These are phyloP conservation scores for Spatulosminthurus flaviceps DNA, from an alignment of 2,888 invertebrate genomes.

Conservation along the genomic window DNA sequence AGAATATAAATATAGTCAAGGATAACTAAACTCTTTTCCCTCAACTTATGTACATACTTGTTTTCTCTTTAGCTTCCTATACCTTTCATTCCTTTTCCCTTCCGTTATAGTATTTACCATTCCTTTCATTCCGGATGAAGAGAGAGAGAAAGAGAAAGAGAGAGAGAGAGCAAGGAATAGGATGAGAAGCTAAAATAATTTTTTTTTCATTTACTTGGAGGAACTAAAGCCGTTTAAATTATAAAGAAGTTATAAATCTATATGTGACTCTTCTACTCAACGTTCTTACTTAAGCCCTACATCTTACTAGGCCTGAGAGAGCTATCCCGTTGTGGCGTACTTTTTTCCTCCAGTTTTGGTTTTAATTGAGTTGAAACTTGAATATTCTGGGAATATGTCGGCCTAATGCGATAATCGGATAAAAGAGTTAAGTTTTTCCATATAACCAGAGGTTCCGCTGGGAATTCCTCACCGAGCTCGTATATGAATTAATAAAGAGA, in stretches of 20 bases:
- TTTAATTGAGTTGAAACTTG: conserved; percentile 47
- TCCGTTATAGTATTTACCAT: background rate
- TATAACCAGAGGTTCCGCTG: conserved; percentile 33
- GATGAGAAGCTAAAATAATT: background rate
- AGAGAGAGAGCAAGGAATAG: background rate
- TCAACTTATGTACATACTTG: background rate
- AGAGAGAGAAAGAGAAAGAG: too few species aligned
- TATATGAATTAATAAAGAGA: conserved; percentile 34
- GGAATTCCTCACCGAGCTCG: conserved; percentile 15
- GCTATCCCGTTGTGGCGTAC: conserved; percentile 26
- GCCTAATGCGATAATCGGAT: conserved; percentile 47
- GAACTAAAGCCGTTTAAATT: background rate
- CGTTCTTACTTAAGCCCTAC: background rate
- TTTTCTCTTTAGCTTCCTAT: background rate
- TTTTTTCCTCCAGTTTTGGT: conserved; percentile 38
- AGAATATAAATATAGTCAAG: too few species aligned
- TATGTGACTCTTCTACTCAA: background rate
- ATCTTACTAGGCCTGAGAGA: background rate
- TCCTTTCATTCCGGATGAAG: too few species aligned
- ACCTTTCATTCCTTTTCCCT: background rate
- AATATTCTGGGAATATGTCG: conserved; percentile 43
- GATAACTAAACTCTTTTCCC: background rate
- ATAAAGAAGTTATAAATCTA: background rate
- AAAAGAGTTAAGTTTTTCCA: conserved; percentile 47
- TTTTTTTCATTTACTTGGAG: conserved; percentile 7